Percentiles rank a stretch among this genome's conserved stretches.
phyloP scores from a whole-genome alignment of 2,113 vertebrate genomes.

The Carollia perspicillata region DNA sequence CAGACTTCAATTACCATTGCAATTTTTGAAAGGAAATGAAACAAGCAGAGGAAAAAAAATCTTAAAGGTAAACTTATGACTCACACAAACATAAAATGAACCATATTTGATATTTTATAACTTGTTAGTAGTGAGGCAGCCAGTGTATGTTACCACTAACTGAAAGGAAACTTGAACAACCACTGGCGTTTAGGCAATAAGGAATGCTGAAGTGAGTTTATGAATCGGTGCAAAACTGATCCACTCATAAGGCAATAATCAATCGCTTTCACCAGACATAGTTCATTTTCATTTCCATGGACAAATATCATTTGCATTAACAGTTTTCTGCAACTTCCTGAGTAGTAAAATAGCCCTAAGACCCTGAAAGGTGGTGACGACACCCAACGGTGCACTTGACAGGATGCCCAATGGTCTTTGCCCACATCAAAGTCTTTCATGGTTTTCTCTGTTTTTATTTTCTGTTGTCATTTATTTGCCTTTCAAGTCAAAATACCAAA shows the following conservation, averaged over 20 bases:
- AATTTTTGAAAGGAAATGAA: conserved; percentile 41
- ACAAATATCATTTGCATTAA: background rate
- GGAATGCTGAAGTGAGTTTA: background rate
- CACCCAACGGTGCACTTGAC: background rate
- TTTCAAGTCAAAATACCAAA: conserved; percentile 7
- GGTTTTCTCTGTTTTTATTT: conserved; percentile 15
- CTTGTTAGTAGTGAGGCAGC: background rate
- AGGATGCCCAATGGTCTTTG: background rate
- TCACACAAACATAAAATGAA: conserved; percentile 11
- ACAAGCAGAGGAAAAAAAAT: background rate
- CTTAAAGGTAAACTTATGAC: background rate
- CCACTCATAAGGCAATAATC: background rate
- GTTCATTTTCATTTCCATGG: background rate
- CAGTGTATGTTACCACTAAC: background rate
- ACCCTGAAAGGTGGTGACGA: background rate
- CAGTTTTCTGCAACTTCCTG: background rate
- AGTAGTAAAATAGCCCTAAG: background rate
- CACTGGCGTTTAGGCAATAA: background rate
- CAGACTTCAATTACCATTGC: background rate
- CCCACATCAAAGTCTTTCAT: background rate
- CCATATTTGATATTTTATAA: conserved; percentile 8
- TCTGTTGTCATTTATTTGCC: background rate
- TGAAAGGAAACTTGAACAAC: background rate
- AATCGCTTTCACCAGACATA: background rate
- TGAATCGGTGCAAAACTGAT: background rate